Conservation (phyloP, 1,140 invertebrate species). For the Lysiphlebus fabarum region DNA sequence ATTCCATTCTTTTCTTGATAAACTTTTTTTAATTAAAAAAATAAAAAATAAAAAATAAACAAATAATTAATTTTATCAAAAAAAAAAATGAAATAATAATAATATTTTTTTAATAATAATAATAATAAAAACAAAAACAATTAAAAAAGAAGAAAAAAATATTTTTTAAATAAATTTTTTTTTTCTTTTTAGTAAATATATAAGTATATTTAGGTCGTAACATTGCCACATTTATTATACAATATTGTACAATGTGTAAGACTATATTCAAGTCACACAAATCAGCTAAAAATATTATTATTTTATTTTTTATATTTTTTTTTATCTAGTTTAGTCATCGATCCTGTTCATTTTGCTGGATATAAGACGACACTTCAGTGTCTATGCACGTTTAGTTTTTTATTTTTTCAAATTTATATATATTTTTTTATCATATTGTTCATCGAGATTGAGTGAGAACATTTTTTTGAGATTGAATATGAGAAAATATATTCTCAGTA, state of each 20-base stretch:
- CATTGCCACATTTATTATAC: conserved; percentile 50
- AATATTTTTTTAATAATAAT: no score
- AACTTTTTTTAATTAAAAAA: neutral
- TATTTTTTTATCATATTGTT: neutral
- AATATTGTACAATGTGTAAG: conserved; percentile 33
- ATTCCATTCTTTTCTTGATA: neutral
- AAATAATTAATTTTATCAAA: neutral
- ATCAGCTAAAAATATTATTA: neutral
- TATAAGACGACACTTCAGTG: neutral
- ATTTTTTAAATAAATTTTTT: conserved; percentile 9
- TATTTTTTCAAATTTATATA: neutral
- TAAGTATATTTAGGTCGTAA: conserved; percentile 47
- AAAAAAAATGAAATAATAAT: no score
- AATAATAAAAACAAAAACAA: neutral
- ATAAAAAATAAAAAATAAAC: no score
- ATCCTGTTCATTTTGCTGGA: conserved; percentile 25
- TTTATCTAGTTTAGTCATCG: conserved; percentile 29
- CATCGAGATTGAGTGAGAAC: neutral
- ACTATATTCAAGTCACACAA: no score
- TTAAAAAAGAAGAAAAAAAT: conserved; percentile 13
- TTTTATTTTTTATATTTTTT: conserved; percentile 29
- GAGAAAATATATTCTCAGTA: no score
- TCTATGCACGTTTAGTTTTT: neutral
- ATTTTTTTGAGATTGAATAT: no score
- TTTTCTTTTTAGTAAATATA: conserved; percentile 31